Conservation (phyloP, 30 jellyfish, hydroid and myxozoan species). For the Cassiopea andromeda region DNA sequence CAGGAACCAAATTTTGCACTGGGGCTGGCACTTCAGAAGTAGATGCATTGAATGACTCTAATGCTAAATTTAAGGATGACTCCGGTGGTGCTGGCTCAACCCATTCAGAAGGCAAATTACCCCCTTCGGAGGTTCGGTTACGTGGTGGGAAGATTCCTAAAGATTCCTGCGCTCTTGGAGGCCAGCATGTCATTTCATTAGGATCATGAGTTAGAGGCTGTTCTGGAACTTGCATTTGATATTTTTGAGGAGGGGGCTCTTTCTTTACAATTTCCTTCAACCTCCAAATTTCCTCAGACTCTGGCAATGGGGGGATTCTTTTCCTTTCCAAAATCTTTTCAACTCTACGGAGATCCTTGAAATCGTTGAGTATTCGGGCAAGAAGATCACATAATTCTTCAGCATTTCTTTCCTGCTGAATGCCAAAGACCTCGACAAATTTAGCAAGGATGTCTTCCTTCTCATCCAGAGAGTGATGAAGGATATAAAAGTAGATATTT, state of each 20-base stretch:
- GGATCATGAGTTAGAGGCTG: not conserved
- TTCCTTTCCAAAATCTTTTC: slow-evolving; percentile 19
- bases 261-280: not conserved
- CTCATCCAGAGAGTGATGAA: slow-evolving; percentile 19
- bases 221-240: not conserved
- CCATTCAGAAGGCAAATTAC: not conserved
- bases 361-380: not conserved
- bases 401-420: not conserved
- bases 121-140: not conserved
- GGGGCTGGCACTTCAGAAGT: not conserved
- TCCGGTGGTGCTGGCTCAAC: not conserved
- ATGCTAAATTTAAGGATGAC: not conserved
- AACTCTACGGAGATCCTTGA: not conserved
- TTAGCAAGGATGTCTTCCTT: slow-evolving; percentile 46
- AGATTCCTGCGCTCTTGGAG: slow-evolving; percentile 72
- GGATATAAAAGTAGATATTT: slow-evolving; percentile 29
- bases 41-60: not conserved
- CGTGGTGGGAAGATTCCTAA: not conserved
- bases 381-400: slow-evolving; percentile 12
- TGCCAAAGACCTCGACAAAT: slow-evolving; percentile 25
- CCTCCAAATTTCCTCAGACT: slow-evolving; percentile 1
- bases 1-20: not conserved
- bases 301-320: slow-evolving; percentile 22
- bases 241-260: not conserved
- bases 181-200: slow-evolving; percentile 62